Percentiles rank a stretch among this genome's conserved stretches.
These are phyloP conservation scores for Mellilla xanthometata DNA, from an alignment of 2,888 invertebrate species.

Conservation along the genomic window DNA sequence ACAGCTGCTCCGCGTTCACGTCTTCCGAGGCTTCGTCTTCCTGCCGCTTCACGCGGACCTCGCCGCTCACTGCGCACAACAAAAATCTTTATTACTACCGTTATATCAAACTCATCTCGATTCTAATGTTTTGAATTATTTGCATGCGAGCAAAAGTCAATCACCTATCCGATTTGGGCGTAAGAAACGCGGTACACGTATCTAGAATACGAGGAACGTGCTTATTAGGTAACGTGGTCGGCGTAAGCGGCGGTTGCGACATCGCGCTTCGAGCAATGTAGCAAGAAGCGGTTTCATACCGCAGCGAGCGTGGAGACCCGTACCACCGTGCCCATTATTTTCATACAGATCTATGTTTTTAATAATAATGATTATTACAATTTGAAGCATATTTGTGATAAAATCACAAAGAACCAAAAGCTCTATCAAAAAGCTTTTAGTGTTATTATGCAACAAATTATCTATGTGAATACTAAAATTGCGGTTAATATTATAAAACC, in stretches of 20 bases:
- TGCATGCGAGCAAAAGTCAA: conserved; percentile 24
- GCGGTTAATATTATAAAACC: conserved; percentile 18
- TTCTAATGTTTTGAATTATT: conserved; percentile 20
- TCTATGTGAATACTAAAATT: conserved; percentile 20
- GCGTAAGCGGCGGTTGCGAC: conserved; percentile 73
- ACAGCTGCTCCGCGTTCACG: conserved; percentile 89
- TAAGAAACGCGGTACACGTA: conserved; percentile 24
- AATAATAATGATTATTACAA: too few relatives aligned
- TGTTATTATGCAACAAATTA: conserved; percentile 3
- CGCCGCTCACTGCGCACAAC: conserved; percentile 68
- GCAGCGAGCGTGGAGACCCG: conserved; percentile 28
- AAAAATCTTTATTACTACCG: conserved; percentile 15
- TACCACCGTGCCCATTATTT: conserved; percentile 34
- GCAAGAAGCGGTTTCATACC: conserved; percentile 53
- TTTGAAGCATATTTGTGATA: too few relatives aligned
- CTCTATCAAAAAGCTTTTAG: too few relatives aligned
- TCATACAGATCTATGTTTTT: not conserved
- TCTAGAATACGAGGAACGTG: conserved; percentile 37
- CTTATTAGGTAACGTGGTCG: conserved; percentile 70
- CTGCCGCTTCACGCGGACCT: conserved; percentile 84
- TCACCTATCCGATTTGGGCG: conserved; percentile 23
- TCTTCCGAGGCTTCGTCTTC: conserved; percentile 86
- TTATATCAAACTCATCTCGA: conserved; percentile 15
- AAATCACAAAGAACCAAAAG: too few relatives aligned
- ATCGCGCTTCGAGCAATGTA: conserved; percentile 66